A percentile compares a stretch with the other conserved stretches of the same genome.
These are phyloP conservation scores for Hyaena hyaena DNA, from an alignment of 2,113 vertebrate species.

Conservation along the genomic window DNA sequence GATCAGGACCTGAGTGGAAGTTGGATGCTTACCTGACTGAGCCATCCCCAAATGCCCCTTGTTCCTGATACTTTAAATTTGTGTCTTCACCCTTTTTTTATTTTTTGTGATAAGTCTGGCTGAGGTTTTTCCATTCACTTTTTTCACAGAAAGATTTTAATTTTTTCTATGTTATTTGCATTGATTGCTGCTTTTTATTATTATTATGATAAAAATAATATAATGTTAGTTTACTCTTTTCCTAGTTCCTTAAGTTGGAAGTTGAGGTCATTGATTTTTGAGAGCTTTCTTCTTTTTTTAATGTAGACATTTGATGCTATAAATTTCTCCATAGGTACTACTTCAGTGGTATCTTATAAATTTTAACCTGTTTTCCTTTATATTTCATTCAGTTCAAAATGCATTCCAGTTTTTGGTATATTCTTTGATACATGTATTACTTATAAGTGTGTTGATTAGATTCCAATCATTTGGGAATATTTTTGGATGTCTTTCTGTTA, in stretches of 20 bases:
- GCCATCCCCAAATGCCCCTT: too few relatives aligned
- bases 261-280: background rate
- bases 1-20: too few relatives aligned
- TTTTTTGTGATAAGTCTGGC: background rate
- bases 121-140: background rate
- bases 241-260: background rate
- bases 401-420: background rate
- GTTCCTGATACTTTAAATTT: background rate
- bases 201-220: background rate
- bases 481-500: background rate
- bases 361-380: background rate
- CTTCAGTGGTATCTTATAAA: background rate
- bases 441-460: background rate
- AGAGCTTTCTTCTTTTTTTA: background rate
- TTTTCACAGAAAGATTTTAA: background rate
- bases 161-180: background rate
- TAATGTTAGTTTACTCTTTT: background rate
- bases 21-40: too few relatives aligned
- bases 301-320: background rate
- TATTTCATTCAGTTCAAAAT: background rate
- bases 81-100: background rate
- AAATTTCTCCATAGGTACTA: background rate
- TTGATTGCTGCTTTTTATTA: background rate
- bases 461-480: background rate
- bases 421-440: background rate